These are phyloP conservation scores for Mus spretus DNA, from an alignment of 2,797 vertebrate genomes.

Conservation along the genomic window DNA sequence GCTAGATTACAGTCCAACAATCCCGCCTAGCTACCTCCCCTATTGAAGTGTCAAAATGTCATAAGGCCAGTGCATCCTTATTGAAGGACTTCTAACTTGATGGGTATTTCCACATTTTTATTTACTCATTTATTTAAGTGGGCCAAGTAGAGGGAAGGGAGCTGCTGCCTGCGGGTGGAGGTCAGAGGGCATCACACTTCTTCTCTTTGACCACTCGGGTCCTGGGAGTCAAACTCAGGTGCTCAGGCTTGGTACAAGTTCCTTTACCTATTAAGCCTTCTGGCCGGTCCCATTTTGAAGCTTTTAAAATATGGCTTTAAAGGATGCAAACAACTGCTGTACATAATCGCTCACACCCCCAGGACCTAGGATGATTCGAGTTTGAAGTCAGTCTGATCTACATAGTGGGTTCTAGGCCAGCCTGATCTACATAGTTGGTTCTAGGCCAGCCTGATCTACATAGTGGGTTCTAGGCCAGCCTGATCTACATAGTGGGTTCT, in stretches of 20 bases:
- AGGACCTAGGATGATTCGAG: not conserved
- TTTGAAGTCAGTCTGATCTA: not conserved
- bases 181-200: not conserved
- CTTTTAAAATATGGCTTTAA: slow-evolving; percentile 2
- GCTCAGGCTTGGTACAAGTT: not conserved
- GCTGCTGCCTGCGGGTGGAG: too few relatives aligned
- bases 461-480: not conserved
- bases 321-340: not conserved
- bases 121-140: not conserved
- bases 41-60: not conserved
- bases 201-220: not conserved
- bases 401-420: not conserved
- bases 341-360: too few relatives aligned
- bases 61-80: not conserved
- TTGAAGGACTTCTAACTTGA: not conserved
- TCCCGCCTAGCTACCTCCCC: slow-evolving; percentile 51
- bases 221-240: not conserved
- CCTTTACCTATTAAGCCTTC: not conserved
- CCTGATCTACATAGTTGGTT: too few relatives aligned
- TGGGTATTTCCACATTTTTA: not conserved
- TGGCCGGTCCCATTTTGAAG: not conserved
- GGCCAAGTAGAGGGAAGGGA: not conserved
- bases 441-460: not conserved
- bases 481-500: not conserved
- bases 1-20: not conserved